Conservation (phyloP, 2,797 vertebrate species). For the Coranthus polyacanthus region DNA sequence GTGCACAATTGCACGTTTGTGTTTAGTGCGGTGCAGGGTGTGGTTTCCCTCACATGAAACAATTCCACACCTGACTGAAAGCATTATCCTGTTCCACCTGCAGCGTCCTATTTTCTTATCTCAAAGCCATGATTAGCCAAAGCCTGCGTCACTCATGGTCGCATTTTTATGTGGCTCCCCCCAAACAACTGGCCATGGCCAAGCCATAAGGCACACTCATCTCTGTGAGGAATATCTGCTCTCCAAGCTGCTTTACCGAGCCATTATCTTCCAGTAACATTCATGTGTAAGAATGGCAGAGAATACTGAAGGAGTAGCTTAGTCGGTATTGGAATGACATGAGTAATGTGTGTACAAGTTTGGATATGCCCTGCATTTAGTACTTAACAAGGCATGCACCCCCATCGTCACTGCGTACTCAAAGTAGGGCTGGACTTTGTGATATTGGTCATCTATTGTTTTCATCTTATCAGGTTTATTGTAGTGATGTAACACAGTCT, state of each 20-base stretch:
- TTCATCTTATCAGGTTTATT: neutral
- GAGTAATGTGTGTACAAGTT: constrained; percentile 40
- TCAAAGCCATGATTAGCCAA: constrained; percentile 46
- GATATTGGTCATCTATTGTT: neutral
- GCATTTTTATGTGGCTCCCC: constrained; percentile 41
- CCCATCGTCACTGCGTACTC: neutral
- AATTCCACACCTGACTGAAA: constrained; percentile 38
- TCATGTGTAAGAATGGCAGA: constrained; percentile 30
- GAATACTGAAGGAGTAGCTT: constrained; percentile 23
- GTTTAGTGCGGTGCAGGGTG: constrained; percentile 12
- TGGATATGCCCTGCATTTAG: neutral
- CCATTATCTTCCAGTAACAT: constrained; percentile 35
- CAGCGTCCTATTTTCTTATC: constrained; percentile 60
- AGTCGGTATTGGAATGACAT: constrained; percentile 43
- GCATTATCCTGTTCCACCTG: constrained; percentile 32
- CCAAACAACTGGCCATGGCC: constrained; percentile 49
- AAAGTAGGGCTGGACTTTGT: neutral
- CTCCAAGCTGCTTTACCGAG: constrained; percentile 41
- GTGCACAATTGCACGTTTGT: too few species aligned
- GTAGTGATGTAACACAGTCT: neutral
- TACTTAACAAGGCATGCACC: neutral
- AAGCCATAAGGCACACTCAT: too few species aligned
- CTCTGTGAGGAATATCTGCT: constrained; percentile 52
- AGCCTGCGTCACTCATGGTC: constrained; percentile 36
- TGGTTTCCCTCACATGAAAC: constrained; percentile 34